phyloP scores from a whole-genome alignment of 2,888 invertebrate genomes.

The Coleophora deauratella region DNA sequence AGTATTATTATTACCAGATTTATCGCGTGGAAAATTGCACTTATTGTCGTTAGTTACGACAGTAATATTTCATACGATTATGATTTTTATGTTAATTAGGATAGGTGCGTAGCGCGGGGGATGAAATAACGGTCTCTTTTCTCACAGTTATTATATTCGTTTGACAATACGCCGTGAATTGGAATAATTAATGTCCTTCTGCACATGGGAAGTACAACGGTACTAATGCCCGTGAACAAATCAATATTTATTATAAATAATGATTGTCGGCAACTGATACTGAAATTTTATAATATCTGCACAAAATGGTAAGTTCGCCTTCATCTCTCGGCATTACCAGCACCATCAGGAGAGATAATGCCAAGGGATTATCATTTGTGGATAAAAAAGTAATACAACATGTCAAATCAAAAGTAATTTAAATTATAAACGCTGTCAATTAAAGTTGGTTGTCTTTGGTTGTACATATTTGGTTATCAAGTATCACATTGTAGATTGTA shows the following conservation, averaged over 20 bases:
- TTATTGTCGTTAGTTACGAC: conserved; percentile 54
- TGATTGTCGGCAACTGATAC: no score
- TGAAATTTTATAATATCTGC: no score
- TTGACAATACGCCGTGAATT: neutral
- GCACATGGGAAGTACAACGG: neutral
- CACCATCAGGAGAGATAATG: no score
- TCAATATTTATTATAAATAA: neutral
- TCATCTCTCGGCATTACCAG: no score
- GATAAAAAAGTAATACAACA: no score
- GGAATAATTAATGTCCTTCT: neutral
- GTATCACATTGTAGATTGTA: no score
- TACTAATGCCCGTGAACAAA: neutral
- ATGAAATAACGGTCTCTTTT: conserved; percentile 31
- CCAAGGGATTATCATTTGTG: no score
- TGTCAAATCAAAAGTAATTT: no score
- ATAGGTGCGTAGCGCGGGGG: conserved; percentile 34
- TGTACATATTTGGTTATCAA: no score
- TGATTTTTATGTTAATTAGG: conserved; percentile 69
- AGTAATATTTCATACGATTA: conserved; percentile 63
- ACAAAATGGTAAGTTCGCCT: no score
- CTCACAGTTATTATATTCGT: conserved; percentile 7
- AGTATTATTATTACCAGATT: conserved; percentile 70
- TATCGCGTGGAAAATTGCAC: conserved; percentile 72
- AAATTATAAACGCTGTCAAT: no score
- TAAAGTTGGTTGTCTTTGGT: no score